Conservation (phyloP, 2,113 vertebrate species). For the Scytalopus superciliaris region DNA sequence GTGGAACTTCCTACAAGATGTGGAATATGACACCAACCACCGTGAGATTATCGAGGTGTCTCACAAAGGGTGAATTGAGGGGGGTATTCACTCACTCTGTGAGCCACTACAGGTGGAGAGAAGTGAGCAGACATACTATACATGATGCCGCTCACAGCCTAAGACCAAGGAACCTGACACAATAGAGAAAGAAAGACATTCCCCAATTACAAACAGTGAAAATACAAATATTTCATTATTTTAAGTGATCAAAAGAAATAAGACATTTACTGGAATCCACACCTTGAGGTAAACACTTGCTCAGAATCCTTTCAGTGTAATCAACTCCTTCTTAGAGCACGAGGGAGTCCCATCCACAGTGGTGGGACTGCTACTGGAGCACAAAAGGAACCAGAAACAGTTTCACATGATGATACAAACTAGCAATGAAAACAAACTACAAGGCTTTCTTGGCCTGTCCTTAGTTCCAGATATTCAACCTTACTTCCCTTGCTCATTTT, state of each 20-base stretch:
- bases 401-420: neutral
- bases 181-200: neutral
- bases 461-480: neutral
- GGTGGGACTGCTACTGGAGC: neutral
- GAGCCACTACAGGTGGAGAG: neutral
- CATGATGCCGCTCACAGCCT: neutral
- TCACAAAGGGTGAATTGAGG: neutral
- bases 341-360: neutral
- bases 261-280: neutral
- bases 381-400: neutral
- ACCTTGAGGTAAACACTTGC: neutral
- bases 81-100: neutral
- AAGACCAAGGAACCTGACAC: neutral
- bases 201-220: neutral
- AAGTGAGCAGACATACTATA: neutral
- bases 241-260: neutral
- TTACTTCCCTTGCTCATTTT: conserved; percentile 54
- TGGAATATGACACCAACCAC: neutral
- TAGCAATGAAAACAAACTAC: neutral
- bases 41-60: neutral
- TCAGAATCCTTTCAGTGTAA: neutral
- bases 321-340: neutral
- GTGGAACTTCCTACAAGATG: neutral
- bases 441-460: neutral
- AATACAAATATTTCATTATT: neutral